Evolutionary conservation across 2,888 invertebrate species (phyloP).

Genomic region (Zaprionus bogoriensis): DNA sequence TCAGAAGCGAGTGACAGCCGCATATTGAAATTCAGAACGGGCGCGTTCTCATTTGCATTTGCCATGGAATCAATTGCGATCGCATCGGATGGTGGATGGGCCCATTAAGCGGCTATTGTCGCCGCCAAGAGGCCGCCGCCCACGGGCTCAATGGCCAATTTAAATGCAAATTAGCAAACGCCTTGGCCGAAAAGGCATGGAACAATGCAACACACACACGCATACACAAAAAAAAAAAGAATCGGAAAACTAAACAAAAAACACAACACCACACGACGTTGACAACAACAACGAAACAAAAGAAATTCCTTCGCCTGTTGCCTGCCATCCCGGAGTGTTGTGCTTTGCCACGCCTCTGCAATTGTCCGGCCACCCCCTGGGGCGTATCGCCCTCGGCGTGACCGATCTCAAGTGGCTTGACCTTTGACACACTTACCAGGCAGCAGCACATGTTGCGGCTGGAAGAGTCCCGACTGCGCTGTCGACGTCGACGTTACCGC

Average conservation of each 20-base stretch:
- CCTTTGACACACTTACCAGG: slow-evolving; percentile 79
- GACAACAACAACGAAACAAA: slow-evolving; percentile 3
- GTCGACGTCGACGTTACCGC: slow-evolving; percentile 49
- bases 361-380: slow-evolving; percentile 11
- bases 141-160: slow-evolving; percentile 55
- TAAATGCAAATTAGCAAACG: slow-evolving; percentile 65
- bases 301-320: slow-evolving; percentile 29
- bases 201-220: too few species aligned
- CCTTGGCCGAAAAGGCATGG: slow-evolving; percentile 40
- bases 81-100: slow-evolving; percentile 48
- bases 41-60: slow-evolving; percentile 56
- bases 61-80: slow-evolving; percentile 58
- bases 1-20: slow-evolving; percentile 53
- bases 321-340: slow-evolving; percentile 24
- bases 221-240: slow-evolving; percentile 1
- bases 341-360: background rate
- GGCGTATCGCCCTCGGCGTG: slow-evolving; percentile 17
- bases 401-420: slow-evolving; percentile 41
- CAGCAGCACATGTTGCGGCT: slow-evolving; percentile 82
- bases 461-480: slow-evolving; percentile 72
- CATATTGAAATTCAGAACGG: slow-evolving; percentile 46
- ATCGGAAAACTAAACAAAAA: too few species aligned
- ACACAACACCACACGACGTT: background rate
- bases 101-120: slow-evolving; percentile 68
- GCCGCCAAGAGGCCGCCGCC: slow-evolving; percentile 54